Evolutionary conservation across 2,888 invertebrate genomes (phyloP).

Genomic region (Eupithecia tripunctaria): DNA sequence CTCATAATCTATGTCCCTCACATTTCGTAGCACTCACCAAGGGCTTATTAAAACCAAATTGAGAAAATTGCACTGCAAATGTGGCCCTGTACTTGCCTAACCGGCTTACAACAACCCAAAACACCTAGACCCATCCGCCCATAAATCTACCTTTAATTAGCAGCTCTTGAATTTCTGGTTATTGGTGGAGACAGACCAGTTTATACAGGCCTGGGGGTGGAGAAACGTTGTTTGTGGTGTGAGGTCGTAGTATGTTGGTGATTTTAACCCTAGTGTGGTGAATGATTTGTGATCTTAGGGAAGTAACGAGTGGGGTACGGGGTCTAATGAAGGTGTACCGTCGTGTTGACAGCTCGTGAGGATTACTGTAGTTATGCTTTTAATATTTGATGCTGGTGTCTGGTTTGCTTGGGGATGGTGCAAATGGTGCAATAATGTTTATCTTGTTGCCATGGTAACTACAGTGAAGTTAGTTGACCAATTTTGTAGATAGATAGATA

Average conservation of each 20-base stretch:
- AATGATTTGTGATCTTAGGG: slow-evolving; percentile 77
- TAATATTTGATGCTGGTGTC: slow-evolving; percentile 49
- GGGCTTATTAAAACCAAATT: slow-evolving; percentile 83
- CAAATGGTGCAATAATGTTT: not conserved
- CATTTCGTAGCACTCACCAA: slow-evolving; percentile 69
- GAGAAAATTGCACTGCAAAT: slow-evolving; percentile 83
- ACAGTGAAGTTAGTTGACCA: too few relatives aligned
- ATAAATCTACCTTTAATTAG: slow-evolving; percentile 29
- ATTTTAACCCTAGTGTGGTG: slow-evolving; percentile 55
- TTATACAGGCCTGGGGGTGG: slow-evolving; percentile 50
- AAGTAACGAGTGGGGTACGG: slow-evolving; percentile 72
- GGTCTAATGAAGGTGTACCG: slow-evolving; percentile 73
- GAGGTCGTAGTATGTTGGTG: slow-evolving; percentile 30
- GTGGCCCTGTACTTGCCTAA: slow-evolving; percentile 76
- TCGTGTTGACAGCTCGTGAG: slow-evolving; percentile 72
- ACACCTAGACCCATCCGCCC: slow-evolving; percentile 50
- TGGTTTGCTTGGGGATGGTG: slow-evolving; percentile 10
- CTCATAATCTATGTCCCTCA: slow-evolving; percentile 55
- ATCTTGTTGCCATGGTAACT: not conserved
- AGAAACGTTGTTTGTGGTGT: not conserved
- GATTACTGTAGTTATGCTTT: slow-evolving; percentile 59
- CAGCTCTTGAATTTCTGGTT: slow-evolving; percentile 52
- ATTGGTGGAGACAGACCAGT: slow-evolving; percentile 46
- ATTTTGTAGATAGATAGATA: too few relatives aligned
- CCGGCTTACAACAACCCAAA: slow-evolving; percentile 64